Base-by-base conservation (phyloP, 1,140 invertebrate species). In the Drosophila jambulina region DNA sequence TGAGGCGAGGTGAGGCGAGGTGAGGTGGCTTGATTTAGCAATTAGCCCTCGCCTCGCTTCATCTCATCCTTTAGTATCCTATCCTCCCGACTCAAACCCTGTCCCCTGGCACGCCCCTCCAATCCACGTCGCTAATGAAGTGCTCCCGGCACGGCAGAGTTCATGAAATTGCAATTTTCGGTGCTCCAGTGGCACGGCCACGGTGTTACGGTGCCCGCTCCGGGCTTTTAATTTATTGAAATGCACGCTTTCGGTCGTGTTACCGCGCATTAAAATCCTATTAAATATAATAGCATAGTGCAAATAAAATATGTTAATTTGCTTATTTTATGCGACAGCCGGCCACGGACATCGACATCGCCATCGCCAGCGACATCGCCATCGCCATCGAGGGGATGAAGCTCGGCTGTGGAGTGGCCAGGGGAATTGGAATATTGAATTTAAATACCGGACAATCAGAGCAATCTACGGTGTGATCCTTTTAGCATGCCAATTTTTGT, bases 21-120 rank as follows among this genome's bases (percentile, higher is more conserved):
- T 59, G 34, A 36, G 34, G 58, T 59, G 79, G 76, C 80, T 83
- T 83, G 80, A 83, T 83, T 83, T 83, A 82, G 70, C 75, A 83
- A 83, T 83, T 83, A 82, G 75, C 75, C 49, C 49, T 63, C 80
- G 75, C 59, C 63, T 63, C 80, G 75, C 60, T 53, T 68, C 70
- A 54, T 61, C 78, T 64, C 65, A 61, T 43, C 38, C n/a, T n/a
- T n/a, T n/a, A n/a, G 3, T 29, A 34, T 34, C 32, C 32, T 19
- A 10, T 17, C 15, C 12, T 17, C 49, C 57, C 61, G 45, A 40
- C 77, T 61, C 63, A 74, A 36, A 13, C 34, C 21, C 13, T 43
- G 3, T 3, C 2, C 17, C 17, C 8, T 4, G 17, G 34, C 43
- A 32, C 25, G 23, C 51, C 23, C 57, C 40, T 27, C 34, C 29